Percentiles rank a stretch among this genome's conserved stretches.
Evolutionary conservation across 2,888 invertebrate genomes (phyloP).

Genomic region (Drosophila merina): DNA sequence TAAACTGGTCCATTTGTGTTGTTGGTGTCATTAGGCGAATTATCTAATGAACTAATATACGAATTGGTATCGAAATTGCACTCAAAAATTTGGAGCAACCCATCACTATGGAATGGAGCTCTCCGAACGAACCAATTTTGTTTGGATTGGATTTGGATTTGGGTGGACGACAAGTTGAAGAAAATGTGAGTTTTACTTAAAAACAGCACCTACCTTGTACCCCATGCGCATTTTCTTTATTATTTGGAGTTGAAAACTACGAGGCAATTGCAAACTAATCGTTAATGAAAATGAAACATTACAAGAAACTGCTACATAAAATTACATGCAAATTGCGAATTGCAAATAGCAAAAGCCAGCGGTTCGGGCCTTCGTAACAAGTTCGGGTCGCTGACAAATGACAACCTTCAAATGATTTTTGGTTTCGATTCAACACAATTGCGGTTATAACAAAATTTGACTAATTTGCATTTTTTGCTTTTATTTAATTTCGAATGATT

Average conservation of each 20-base stretch:
- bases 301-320: conserved; percentile 47
- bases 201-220: conserved; percentile 77
- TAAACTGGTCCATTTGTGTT: conserved; percentile 70
- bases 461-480: conserved; percentile 47
- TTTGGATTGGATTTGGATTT: conserved; percentile 25
- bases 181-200: conserved; percentile 48
- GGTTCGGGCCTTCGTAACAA: conserved; percentile 47
- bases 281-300: conserved; percentile 26
- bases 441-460: conserved; percentile 60
- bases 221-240: conserved; percentile 64
- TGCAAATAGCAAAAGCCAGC: conserved; percentile 44
- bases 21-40: conserved; percentile 47
- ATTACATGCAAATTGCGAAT: conserved; percentile 33
- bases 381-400: conserved; percentile 58
- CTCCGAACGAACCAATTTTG: conserved; percentile 22
- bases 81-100: conserved; percentile 16
- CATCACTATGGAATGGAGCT: background rate
- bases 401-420: conserved; percentile 54
- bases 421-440: conserved; percentile 39
- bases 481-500: conserved; percentile 57
- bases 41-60: conserved; percentile 22
- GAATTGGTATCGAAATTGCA: conserved; percentile 21
- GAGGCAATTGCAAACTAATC: conserved; percentile 54
- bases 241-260: conserved; percentile 72
- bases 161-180: conserved; percentile 37